A percentile compares a stretch with the other conserved stretches of the same genome.
phyloP scores from a whole-genome alignment of 2,113 vertebrate genomes.

The Tupaia chinensis region DNA sequence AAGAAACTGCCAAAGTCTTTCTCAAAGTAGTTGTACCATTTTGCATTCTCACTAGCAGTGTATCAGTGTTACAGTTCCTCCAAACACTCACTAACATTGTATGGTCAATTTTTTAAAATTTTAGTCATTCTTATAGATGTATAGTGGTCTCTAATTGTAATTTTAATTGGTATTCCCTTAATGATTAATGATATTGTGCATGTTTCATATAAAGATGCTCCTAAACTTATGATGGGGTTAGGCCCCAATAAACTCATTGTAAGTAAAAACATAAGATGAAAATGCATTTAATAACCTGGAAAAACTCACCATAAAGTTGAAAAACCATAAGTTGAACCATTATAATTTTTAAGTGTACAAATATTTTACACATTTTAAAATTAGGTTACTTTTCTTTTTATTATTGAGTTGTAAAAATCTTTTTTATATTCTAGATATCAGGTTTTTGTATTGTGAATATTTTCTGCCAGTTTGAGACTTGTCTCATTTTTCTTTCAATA shows the following conservation, averaged over 20 bases:
- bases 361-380: not conserved
- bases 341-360: too few relatives aligned
- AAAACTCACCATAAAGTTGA: too few relatives aligned
- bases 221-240: too few relatives aligned
- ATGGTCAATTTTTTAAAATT: not conserved
- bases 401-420: not conserved
- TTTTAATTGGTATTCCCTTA: not conserved
- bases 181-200: not conserved
- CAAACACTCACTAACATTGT: not conserved
- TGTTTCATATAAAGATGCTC: too few relatives aligned
- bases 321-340: too few relatives aligned
- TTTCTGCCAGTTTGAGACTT: not conserved
- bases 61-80: not conserved
- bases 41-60: not conserved
- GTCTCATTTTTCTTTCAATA: not conserved
- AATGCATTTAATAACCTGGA: too few relatives aligned
- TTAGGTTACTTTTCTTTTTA: not conserved
- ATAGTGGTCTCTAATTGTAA: not conserved
- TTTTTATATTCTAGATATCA: not conserved
- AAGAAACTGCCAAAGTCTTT: not conserved
- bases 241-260: too few relatives aligned
- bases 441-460: not conserved
- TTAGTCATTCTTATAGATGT: not conserved
- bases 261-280: too few relatives aligned
- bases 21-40: not conserved